Percentiles rank a stretch among this genome's conserved stretches.
Evolutionary conservation across 2,113 vertebrate species (phyloP).

Genomic region (Baryphthengus martii): DNA sequence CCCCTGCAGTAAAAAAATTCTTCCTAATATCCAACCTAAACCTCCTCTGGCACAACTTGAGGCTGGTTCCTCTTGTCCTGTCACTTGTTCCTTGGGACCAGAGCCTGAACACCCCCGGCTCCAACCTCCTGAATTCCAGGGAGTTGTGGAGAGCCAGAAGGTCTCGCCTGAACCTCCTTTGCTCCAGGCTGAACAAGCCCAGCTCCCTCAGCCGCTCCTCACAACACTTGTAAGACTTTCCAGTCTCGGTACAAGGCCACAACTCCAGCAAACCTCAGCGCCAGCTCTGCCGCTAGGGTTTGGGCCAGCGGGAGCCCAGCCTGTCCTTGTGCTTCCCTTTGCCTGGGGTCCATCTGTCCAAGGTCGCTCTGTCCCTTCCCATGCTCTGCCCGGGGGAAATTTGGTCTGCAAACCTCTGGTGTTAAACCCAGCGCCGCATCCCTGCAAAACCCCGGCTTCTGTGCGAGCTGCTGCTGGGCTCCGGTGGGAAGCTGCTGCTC

Average conservation of each 20-base stretch:
- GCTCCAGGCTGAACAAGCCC: not conserved
- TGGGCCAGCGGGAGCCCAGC: not conserved
- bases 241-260: not conserved
- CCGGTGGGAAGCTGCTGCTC: not conserved
- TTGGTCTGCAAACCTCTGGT: not conserved
- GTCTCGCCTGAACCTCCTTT: too few species aligned
- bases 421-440: not conserved
- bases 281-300: fast-evolving
- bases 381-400: not conserved
- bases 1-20: too few species aligned
- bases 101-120: too few species aligned
- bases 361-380: not conserved
- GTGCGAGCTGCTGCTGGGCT: not conserved
- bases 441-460: fast-evolving
- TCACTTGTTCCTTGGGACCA: too few species aligned
- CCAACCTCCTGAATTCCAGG: too few species aligned
- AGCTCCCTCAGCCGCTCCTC: not conserved
- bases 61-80: too few species aligned
- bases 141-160: too few species aligned
- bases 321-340: not conserved
- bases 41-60: too few species aligned
- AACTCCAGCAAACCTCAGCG: not conserved
- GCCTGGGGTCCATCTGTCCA: not conserved
- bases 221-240: not conserved
- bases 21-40: too few species aligned